Conservation (phyloP, 2,113 vertebrate species). For the Gallinago media region DNA sequence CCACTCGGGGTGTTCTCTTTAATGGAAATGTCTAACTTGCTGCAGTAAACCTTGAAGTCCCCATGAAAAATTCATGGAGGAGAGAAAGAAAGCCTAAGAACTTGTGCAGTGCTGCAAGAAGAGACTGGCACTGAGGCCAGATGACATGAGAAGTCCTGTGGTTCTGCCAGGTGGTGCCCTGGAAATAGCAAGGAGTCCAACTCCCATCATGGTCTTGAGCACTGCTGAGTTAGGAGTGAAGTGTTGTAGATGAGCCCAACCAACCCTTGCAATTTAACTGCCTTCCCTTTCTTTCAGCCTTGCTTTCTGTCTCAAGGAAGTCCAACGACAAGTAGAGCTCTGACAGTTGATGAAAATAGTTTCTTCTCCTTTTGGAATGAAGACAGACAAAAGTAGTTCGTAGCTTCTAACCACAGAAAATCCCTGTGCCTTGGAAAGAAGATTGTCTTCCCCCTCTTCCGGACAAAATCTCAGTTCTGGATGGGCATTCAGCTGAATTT, state of each 20-base stretch:
- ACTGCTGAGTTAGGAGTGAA: background rate
- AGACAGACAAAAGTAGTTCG: accelerated
- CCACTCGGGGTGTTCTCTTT: constrained; percentile 6
- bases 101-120: background rate
- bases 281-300: background rate
- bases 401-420: background rate
- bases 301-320: background rate
- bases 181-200: background rate
- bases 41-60: constrained; percentile 30
- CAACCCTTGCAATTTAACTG: background rate
- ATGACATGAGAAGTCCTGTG: background rate
- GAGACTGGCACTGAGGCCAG: background rate
- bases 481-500: background rate
- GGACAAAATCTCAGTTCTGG: background rate
- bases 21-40: constrained; percentile 40
- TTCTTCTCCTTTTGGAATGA: background rate
- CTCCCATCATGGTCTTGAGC: background rate
- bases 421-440: background rate
- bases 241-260: background rate
- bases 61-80: constrained; percentile 41
- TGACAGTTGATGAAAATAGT: background rate
- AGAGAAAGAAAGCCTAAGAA: background rate
- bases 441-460: background rate
- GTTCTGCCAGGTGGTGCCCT: constrained; percentile 16
- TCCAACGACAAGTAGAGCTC: background rate